Conservation (phyloP, 1,140 invertebrate species). For the Drosophila insularis region DNA sequence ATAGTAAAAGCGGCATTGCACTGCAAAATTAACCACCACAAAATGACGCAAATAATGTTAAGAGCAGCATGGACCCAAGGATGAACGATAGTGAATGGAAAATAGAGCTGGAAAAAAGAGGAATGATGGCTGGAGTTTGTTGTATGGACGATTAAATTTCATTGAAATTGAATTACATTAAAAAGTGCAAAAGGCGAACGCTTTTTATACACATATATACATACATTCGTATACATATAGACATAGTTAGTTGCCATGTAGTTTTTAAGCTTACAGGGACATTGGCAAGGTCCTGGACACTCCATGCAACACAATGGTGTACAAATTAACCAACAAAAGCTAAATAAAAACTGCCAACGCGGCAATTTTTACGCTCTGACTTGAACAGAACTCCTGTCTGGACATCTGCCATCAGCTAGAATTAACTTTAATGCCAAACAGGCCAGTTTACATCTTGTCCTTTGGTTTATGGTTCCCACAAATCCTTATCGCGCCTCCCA, state of each 20-base stretch:
- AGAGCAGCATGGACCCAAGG: constrained; percentile 23
- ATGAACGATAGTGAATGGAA: neutral
- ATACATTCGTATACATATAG: neutral
- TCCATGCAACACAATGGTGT: constrained; percentile 62
- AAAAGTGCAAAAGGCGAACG: constrained; percentile 75
- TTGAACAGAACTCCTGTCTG: constrained; percentile 29
- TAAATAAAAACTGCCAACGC: constrained; percentile 77
- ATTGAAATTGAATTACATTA: constrained; percentile 81
- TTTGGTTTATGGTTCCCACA: constrained; percentile 47
- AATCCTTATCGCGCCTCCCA: constrained; percentile 49
- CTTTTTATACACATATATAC: constrained; percentile 18
- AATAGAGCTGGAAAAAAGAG: neutral
- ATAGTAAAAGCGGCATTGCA: constrained; percentile 78
- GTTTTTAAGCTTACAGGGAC: constrained; percentile 34
- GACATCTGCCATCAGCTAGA: constrained; percentile 50
- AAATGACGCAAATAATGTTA: constrained; percentile 79
- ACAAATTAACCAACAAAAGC: constrained; percentile 79
- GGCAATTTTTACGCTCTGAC: constrained; percentile 40
- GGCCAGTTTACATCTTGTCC: constrained; percentile 39
- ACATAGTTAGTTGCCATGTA: constrained; percentile 3
- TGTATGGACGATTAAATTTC: constrained; percentile 79
- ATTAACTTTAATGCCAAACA: constrained; percentile 49
- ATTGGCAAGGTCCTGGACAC: constrained; percentile 8
- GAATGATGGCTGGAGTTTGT: neutral
- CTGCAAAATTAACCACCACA: constrained; percentile 80